Base-by-base conservation (phyloP, 1,140 invertebrate genomes). In the Achroia grisella region DNA sequence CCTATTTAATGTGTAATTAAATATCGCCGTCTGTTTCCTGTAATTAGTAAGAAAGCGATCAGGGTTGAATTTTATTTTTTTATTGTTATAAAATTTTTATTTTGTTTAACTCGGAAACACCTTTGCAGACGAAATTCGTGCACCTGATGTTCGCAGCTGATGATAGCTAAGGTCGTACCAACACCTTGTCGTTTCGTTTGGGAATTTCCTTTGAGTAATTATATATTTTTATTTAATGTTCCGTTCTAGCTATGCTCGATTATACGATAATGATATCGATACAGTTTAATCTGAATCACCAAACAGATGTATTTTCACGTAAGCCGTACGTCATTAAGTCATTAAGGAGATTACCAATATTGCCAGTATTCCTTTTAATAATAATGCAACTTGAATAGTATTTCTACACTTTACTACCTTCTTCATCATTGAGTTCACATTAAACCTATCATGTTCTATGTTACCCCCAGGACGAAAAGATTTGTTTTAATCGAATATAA, bases 171-270 rank as follows among this genome's bases (percentile, higher is more conserved):
- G 59, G 51, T 49, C 34, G 34, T 43, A 32, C 48, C 48, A 42
- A 73, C 78, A 82, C 78, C 75, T 82, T 81, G 77, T 71, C 66
- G 64, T 71, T 80, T 76, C 64, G 75, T 78, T 82, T 67, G 62
- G 64, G 71, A 76, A 72, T 74, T 77, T 73, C 67, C 64, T 72
- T 61, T 63, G 56, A 56, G 56, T 73, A 78, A 78, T 78, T 72
- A 71, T 47, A 57, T 53, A 62, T 58, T 57, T 23, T 23, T n/a
- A 60, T 60, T 63, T 58, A 52, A 53, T 43, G 41, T 52, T 37
- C 10, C 37, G 50, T 48, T 23, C 41, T 44, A 49, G 44, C 52
- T 44, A 37, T 40, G 27, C 40, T 39, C 44, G 53, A 44, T 59
- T 52, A 49, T 51, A 40, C 41, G 44, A 30, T 49, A 36, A 33